Conservation (phyloP, 2,888 invertebrate species). For the Pristionchus japonicus region DNA sequence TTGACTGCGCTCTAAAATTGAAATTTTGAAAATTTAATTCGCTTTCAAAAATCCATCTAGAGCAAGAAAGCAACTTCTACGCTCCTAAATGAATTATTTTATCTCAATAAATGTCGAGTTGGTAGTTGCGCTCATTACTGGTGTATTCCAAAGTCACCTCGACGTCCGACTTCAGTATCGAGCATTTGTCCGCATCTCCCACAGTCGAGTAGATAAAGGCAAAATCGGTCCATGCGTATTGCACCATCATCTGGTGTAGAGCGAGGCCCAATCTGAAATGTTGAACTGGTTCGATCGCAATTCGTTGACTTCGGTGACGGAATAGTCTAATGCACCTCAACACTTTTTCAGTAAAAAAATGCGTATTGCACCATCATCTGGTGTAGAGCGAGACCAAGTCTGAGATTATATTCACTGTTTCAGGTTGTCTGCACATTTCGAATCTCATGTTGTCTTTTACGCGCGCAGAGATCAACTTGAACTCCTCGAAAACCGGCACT, state of each 20-base stretch:
- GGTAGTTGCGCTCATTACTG: too few species aligned
- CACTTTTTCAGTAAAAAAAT: background rate
- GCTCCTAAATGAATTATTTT: background rate
- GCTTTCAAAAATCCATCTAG: too few species aligned
- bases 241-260: slow-evolving; percentile 47
- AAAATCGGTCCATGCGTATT: slow-evolving; percentile 61
- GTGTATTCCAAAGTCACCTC: too few species aligned
- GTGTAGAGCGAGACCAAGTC: background rate
- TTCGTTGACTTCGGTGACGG: too few species aligned
- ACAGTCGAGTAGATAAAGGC: slow-evolving; percentile 60
- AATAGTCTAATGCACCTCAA: background rate
- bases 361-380: background rate
- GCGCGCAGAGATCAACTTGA: too few species aligned
- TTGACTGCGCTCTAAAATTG: too few species aligned
- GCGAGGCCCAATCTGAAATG: background rate
- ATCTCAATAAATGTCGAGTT: too few species aligned
- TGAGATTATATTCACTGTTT: background rate
- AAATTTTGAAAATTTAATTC: too few species aligned
- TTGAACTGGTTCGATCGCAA: too few species aligned
- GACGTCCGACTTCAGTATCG: slow-evolving; percentile 56
- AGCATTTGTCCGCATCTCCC: slow-evolving; percentile 57
- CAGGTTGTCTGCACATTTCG: background rate
- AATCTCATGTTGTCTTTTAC: too few species aligned
- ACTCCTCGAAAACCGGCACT: too few species aligned
- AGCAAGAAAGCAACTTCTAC: too few species aligned